These are phyloP conservation scores for Microtus montanus DNA, from an alignment of 2,113 vertebrate species.

Conservation along the genomic window DNA sequence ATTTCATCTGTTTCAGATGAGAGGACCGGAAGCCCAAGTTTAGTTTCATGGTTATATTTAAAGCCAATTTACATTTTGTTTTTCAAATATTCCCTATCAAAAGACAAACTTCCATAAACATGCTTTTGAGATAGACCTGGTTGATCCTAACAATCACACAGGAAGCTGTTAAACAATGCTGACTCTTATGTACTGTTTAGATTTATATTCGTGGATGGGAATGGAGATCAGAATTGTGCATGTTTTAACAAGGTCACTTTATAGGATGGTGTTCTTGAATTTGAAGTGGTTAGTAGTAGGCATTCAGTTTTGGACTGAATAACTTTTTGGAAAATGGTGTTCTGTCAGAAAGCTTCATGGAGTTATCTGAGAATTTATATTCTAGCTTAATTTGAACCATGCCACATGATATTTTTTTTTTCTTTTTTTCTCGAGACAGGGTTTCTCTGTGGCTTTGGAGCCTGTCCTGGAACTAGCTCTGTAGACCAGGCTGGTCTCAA, in stretches of 20 bases:
- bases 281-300: slow-evolving; percentile 27
- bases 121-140: slow-evolving; percentile 29
- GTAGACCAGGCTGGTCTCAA: no score
- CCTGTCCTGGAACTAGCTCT: no score
- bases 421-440: no score
- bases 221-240: slow-evolving; percentile 17
- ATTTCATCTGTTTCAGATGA: slow-evolving; percentile 44
- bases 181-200: slow-evolving; percentile 43
- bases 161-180: slow-evolving; percentile 40
- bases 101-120: slow-evolving; percentile 45
- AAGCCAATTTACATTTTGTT: slow-evolving; percentile 8
- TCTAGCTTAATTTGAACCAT: slow-evolving; percentile 49
- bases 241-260: slow-evolving; percentile 37
- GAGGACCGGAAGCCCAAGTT: slow-evolving; percentile 22
- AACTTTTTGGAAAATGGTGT: slow-evolving; percentile 12
- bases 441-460: no score
- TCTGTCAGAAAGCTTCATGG: slow-evolving; percentile 45
- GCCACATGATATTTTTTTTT: not conserved
- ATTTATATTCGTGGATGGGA: slow-evolving; percentile 41
- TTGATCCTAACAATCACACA: slow-evolving; percentile 37
- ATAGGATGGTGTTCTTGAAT: slow-evolving; percentile 43
- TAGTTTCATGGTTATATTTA: slow-evolving; percentile 17
- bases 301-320: not conserved
- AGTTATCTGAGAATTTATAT: slow-evolving; percentile 44
- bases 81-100: slow-evolving; percentile 34